Base-by-base conservation (phyloP, 2,797 vertebrate genomes). In the Epinephelus malabaricus region DNA sequence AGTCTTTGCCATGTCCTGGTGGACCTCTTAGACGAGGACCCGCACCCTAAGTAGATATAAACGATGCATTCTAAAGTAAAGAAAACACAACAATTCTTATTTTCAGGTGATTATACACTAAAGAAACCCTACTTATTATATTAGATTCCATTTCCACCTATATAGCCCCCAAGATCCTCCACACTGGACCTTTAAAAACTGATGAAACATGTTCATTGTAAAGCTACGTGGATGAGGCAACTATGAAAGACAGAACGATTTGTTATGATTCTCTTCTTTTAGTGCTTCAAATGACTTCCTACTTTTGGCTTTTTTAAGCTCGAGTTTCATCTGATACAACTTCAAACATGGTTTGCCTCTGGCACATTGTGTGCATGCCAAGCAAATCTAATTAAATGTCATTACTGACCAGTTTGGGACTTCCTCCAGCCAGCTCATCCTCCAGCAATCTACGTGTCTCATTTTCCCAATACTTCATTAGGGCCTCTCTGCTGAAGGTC, bases 391-490 rank as follows among this genome's bases (percentile, higher is more conserved):
- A 69, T 56, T 62, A 62, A 83, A 64, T 0, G 23, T 17, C 12
- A 53, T 59, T 67, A 92, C 95, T 91, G 61, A 96, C 96, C 92
- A 45, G 84, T 92, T 88, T 91, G 10, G 90, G 88, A 62, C 90
- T 92, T 45, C 89, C 92, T 56, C 85, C 94, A 5, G 58, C 88
- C 17, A 96, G 95, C 87, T 99, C 97, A 77, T 97, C 96, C 84
- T 99, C 97, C 84, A 99, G 87, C 69, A 99, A 92, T 89, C 96
- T 97, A 8, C 88, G 95, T 1, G 98, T 98, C 92, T 99, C 98
- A 8, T 93, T 97, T 92, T 99, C 98, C 98, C 98, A 99, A 45
- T 98, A 99, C 81, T 98, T 97, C 95, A 98, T 96, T 79, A 99
- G 92, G 0, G 97, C 96, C 82, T 99, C 98, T 86, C 97, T 93